Evolutionary conservation across 2,113 vertebrate species (phyloP).

Genomic region (Actenoides lindsayi): DNA sequence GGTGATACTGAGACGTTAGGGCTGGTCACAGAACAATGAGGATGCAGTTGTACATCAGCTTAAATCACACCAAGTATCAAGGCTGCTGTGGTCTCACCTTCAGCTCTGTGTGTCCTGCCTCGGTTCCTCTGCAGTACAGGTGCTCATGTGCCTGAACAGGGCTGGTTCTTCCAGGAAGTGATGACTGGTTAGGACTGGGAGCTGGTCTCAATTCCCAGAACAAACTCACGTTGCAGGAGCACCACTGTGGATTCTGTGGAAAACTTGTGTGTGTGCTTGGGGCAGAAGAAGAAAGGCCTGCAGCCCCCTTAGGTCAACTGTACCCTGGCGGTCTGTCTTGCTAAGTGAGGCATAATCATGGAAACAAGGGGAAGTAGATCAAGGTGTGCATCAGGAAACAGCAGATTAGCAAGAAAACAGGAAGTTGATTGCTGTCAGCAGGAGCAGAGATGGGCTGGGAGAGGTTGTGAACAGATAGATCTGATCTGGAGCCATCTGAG

Average conservation of each 20-base stretch:
- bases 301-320: neutral
- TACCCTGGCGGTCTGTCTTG: neutral
- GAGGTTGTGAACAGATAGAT: neutral
- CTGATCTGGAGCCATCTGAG: neutral
- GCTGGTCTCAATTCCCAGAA: neutral
- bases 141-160: neutral
- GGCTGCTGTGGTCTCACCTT: neutral
- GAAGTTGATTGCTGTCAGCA: neutral
- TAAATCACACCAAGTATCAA: neutral
- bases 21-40: neutral
- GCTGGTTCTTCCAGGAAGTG: neutral
- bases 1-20: neutral
- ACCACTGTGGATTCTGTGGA: neutral
- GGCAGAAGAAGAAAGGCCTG: neutral
- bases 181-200: neutral
- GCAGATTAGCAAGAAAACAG: neutral
- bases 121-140: neutral
- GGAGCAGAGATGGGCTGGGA: neutral
- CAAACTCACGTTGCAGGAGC: neutral
- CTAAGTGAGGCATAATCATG: neutral
- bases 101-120: neutral
- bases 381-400: neutral
- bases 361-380: neutral
- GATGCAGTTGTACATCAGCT: neutral
- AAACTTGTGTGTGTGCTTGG: neutral